Conservation (phyloP, 2,888 invertebrate species). For the Drosophila nigritarsus region DNA sequence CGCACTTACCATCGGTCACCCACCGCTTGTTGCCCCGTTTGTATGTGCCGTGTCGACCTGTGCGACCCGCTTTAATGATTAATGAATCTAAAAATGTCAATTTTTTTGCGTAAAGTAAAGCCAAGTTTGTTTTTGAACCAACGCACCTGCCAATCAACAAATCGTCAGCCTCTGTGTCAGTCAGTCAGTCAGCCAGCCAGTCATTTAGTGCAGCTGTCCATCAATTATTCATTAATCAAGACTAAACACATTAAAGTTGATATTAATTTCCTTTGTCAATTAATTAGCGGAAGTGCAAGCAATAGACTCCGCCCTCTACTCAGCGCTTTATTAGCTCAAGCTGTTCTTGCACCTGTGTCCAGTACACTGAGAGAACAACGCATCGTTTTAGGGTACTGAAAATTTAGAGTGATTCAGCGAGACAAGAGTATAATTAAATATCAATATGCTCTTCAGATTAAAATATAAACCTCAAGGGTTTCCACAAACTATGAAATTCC, state of each 20-base stretch:
- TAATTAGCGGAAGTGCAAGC: slow-evolving; percentile 71
- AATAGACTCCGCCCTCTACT: not conserved
- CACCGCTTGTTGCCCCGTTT: slow-evolving; percentile 16
- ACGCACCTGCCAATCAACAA: slow-evolving; percentile 35
- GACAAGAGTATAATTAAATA: not conserved
- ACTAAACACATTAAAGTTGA: slow-evolving; percentile 72
- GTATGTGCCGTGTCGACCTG: slow-evolving; percentile 55
- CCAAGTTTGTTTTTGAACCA: slow-evolving; percentile 46
- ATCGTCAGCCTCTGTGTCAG: not conserved
- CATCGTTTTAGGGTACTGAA: not conserved
- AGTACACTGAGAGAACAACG: not conserved
- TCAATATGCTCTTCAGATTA: not conserved
- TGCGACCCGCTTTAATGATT: slow-evolving; percentile 68
- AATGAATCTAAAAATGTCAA: slow-evolving; percentile 75
- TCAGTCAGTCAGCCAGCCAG: slow-evolving; percentile 11
- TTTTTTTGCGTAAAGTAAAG: slow-evolving; percentile 37
- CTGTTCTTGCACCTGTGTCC: slow-evolving; percentile 7
- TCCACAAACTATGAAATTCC: not conserved
- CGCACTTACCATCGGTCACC: not conserved
- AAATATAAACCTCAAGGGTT: not conserved
- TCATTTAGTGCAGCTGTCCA: slow-evolving; percentile 42
- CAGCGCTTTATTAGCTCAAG: not conserved
- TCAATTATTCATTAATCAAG: slow-evolving; percentile 76
- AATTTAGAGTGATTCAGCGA: too few species aligned
- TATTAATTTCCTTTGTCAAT: slow-evolving; percentile 71